A percentile compares a stretch with the other conserved stretches of the same genome.
phyloP scores from a whole-genome alignment of 1,140 invertebrate genomes.

The Neodiprion virginianus region DNA sequence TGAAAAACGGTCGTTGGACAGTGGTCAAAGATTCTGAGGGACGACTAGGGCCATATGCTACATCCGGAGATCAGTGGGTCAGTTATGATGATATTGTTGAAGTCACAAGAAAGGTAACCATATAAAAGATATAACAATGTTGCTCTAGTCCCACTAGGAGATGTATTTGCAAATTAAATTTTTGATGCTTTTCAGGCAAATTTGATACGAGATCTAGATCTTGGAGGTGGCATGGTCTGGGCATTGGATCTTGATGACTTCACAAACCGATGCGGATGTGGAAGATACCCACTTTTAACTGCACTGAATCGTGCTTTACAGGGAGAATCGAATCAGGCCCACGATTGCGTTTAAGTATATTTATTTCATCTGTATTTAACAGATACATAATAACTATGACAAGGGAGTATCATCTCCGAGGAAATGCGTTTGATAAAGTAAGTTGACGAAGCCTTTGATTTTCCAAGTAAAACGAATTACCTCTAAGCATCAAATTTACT shows the following conservation, averaged over 20 bases:
- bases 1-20: slow-evolving; percentile 70
- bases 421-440: not conserved
- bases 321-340: slow-evolving; percentile 18
- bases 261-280: slow-evolving; percentile 70
- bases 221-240: slow-evolving; percentile 84
- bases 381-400: too few species aligned
- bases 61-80: slow-evolving; percentile 80
- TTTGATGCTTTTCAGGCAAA: slow-evolving; percentile 41
- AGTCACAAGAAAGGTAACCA: slow-evolving; percentile 60
- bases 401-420: too few species aligned
- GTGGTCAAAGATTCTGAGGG: slow-evolving; percentile 69
- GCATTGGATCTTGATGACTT: slow-evolving; percentile 83
- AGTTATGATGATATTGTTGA: slow-evolving; percentile 79
- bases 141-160: not conserved
- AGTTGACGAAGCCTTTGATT: not conserved
- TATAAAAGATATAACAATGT: not conserved
- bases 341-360: not conserved
- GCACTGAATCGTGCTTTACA: slow-evolving; percentile 57
- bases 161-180: not conserved
- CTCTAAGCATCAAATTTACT: not conserved
- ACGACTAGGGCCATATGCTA: slow-evolving; percentile 77
- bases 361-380: too few species aligned
- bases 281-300: slow-evolving; percentile 63
- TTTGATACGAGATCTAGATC: slow-evolving; percentile 64
- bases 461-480: not conserved